Evolutionary conservation across 2,888 invertebrate genomes (phyloP), one percentile per base, ranked within the genome.

Genomic region (Pollenia griseotomentosa): DNA sequence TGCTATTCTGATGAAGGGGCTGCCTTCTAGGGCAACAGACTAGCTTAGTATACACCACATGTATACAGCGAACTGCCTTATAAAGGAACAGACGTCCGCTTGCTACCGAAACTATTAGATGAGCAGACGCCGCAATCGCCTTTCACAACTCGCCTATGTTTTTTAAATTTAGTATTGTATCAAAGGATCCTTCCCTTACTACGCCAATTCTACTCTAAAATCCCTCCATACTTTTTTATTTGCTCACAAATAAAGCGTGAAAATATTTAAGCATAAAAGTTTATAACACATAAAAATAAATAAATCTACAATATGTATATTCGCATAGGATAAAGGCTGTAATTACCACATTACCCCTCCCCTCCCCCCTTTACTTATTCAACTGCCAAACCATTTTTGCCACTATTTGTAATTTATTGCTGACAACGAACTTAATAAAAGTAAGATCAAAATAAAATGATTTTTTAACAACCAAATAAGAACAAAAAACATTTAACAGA

Each of bases 201-300:
- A 6, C 33, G 33, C 33, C 1, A 33, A 33, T 33, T 33, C 33
- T 33, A 33, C 33, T 33, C 4, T 33, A 33, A 33, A 33, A 33
- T 4, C 33, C 33, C 5, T 33, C 33, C 33, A 33, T 6, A 33
- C 4, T 4, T 33, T 33, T 33, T 33, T 33, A 33, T 57, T 57
- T 57, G 5, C 61, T 40, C 48, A 74, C 33, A 61, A 61, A 48
- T 51, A 51, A 55, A 70, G 11, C 42, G 53, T 70, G 55, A 55
- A 70, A 51, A 51, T 40, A 6, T 68, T 53, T 66, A 11, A 55
- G 44, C 9, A 40, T 61, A 61, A 40, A 61, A 9, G 12, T 16
- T 53, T 33, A 8, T 10, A 70, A 12, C 55, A 40, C 7, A 33
- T 6, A 33, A 71, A 71, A 53, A 14, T 16, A 55, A 57, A 57